Percentiles rank a stretch among this genome's conserved stretches.
These are phyloP conservation scores for Indicator maculatus DNA, from an alignment of 2,113 vertebrate species.

Conservation along the genomic window DNA sequence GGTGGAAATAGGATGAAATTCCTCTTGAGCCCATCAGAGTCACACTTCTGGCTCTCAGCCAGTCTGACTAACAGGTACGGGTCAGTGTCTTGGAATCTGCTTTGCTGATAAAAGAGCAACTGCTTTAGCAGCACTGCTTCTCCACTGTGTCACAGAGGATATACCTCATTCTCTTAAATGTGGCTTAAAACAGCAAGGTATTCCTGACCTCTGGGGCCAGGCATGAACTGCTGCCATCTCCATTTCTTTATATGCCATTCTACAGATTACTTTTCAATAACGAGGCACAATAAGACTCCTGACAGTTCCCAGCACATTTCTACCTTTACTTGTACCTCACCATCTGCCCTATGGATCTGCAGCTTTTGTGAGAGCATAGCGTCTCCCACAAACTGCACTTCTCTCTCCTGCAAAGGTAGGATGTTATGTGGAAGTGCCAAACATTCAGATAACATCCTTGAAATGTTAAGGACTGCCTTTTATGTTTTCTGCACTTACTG, in stretches of 20 bases:
- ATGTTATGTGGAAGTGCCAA: not conserved
- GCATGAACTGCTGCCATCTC: not conserved
- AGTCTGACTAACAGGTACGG: not conserved
- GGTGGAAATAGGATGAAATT: not conserved
- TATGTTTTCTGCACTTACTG: not conserved
- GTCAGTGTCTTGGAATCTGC: not conserved
- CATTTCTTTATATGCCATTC: not conserved
- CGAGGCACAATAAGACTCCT: not conserved
- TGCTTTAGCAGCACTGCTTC: not conserved
- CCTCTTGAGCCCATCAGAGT: not conserved
- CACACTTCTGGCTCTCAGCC: not conserved
- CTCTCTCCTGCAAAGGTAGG: not conserved
- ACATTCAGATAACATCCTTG: not conserved
- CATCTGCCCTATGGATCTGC: not conserved
- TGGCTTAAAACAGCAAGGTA: not conserved
- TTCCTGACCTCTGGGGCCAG: not conserved
- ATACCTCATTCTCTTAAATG: not conserved
- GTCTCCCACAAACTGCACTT: not conserved
- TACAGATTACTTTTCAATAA: not conserved
- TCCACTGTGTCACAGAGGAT: not conserved
- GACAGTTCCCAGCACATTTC: not conserved
- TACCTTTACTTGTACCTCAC: not conserved
- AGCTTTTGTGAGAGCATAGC: not conserved
- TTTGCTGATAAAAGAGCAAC: not conserved
- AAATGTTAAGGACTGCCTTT: not conserved